Conservation (phyloP, 2,113 vertebrate species). For the Cettia cetti region DNA sequence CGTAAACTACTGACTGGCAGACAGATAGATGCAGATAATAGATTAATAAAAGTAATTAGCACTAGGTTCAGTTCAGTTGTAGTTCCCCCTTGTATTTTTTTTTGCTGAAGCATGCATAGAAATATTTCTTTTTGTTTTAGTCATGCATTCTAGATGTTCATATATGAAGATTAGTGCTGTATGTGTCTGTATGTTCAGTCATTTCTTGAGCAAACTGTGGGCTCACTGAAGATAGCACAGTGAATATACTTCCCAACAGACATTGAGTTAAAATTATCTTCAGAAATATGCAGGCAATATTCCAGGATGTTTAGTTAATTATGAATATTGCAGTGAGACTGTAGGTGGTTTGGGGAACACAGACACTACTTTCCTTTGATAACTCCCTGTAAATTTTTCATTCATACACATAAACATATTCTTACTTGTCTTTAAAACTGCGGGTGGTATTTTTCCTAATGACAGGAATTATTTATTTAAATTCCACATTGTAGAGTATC, state of each 20-base stretch:
- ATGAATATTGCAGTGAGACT: neutral
- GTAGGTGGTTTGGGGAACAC: neutral
- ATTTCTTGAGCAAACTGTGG: neutral
- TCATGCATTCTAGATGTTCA: neutral
- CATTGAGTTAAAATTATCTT: neutral
- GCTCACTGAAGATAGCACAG: neutral
- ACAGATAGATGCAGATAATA: neutral
- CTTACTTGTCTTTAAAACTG: neutral
- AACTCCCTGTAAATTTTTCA: neutral
- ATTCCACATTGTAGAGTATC: neutral
- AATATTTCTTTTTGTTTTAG: neutral
- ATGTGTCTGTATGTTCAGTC: neutral
- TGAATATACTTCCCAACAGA: neutral
- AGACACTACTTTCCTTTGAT: neutral
- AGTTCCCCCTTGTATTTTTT: neutral
- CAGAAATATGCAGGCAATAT: neutral
- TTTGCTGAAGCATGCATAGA: fast-evolving
- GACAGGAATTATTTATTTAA: neutral
- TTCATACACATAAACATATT: neutral
- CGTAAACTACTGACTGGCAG: neutral
- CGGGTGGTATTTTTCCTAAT: neutral
- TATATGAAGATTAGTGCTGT: neutral
- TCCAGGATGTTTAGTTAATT: neutral
- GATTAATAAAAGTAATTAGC: neutral
- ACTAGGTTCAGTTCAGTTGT: neutral